These are phyloP conservation scores for Recurvirostra avosetta DNA, from an alignment of 2,113 vertebrate genomes.

Conservation along the genomic window DNA sequence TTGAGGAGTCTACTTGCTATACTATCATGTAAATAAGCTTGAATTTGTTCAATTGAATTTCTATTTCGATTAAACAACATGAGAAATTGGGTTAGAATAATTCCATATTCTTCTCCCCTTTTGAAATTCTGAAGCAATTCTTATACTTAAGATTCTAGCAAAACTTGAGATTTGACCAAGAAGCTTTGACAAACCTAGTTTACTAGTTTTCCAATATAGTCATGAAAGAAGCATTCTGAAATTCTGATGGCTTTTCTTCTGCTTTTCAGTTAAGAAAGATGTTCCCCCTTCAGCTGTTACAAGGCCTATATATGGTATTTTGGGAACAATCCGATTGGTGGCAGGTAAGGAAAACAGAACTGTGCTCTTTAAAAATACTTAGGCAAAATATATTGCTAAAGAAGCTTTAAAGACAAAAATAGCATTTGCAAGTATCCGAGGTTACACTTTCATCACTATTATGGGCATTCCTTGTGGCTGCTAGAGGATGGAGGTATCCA, in stretches of 20 bases:
- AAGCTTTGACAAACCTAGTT: background rate
- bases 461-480: background rate
- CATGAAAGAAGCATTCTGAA: background rate
- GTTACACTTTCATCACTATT: background rate
- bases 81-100: background rate
- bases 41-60: background rate
- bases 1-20: background rate
- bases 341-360: slow-evolving; percentile 81
- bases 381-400: background rate
- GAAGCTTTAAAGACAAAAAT: background rate
- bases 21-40: background rate
- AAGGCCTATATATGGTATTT: slow-evolving; percentile 87
- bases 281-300: slow-evolving; percentile 89
- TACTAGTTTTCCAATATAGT: background rate
- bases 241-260: background rate
- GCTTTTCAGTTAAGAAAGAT: slow-evolving; percentile 85
- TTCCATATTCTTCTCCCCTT: background rate
- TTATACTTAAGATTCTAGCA: background rate
- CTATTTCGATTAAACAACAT: background rate
- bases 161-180: background rate
- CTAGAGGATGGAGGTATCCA: background rate
- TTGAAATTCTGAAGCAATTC: background rate
- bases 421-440: background rate
- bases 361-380: background rate
- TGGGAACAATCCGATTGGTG: slow-evolving; percentile 92